phyloP scores from a whole-genome alignment of 2,888 invertebrate species.

The Capitulum mitella region DNA sequence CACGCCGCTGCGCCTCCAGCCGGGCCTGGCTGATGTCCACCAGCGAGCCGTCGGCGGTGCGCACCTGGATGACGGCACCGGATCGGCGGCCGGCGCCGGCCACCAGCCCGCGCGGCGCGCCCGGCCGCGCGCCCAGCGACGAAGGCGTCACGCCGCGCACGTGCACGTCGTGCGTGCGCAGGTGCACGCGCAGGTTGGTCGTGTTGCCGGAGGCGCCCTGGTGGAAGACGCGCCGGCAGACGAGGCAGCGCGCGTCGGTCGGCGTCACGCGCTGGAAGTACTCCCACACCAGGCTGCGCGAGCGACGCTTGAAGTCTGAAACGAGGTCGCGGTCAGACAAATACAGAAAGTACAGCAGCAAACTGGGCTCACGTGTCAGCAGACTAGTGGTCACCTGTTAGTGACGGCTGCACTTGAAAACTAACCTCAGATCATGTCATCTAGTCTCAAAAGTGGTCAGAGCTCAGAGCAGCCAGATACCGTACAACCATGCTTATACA shows the following conservation, averaged over 20 bases:
- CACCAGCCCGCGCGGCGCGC: neutral
- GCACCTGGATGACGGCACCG: constrained; percentile 39
- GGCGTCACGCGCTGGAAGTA: constrained; percentile 6
- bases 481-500: too few relatives aligned
- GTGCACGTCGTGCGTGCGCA: neutral
- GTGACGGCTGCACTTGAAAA: too few relatives aligned
- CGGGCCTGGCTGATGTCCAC: neutral
- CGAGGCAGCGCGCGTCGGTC: neutral
- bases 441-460: too few relatives aligned
- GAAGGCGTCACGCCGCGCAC: neutral
- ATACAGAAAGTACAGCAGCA: too few relatives aligned
- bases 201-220: neutral
- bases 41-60: neutral
- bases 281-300: neutral
- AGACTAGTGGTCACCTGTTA: too few relatives aligned
- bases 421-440: too few relatives aligned
- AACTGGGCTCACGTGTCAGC: too few relatives aligned
- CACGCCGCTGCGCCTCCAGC: too few relatives aligned
- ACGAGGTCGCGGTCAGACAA: too few relatives aligned
- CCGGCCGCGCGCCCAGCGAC: neutral
- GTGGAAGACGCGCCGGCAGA: neutral
- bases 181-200: constrained; percentile 11
- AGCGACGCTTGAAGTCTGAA: constrained; percentile 37
- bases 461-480: too few relatives aligned
- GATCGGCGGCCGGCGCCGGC: constrained; percentile 6